Evolutionary conservation across 2,888 invertebrate species (phyloP).

Genomic region (Ichneumoninae sp.): DNA sequence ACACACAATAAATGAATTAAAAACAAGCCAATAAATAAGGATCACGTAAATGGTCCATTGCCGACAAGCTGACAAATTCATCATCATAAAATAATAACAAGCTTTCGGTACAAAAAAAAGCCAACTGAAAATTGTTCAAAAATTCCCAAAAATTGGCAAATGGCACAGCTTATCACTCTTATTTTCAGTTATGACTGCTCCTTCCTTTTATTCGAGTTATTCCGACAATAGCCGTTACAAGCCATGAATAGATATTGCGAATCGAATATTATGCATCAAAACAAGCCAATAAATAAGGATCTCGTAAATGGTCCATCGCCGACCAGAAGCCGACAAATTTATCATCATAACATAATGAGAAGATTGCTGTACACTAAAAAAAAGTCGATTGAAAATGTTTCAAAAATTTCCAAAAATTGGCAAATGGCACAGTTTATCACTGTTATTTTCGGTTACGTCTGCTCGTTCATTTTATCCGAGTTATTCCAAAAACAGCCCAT

Average conservation of each 20-base stretch:
- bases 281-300: slow-evolving; percentile 63
- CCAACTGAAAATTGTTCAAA: too few species aligned
- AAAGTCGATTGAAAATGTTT: too few species aligned
- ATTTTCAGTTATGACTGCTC: too few species aligned
- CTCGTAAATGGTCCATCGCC: slow-evolving; percentile 42
- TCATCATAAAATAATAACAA: neutral
- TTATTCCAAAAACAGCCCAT: neutral
- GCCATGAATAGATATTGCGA: neutral
- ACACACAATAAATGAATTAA: too few species aligned
- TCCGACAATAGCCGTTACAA: neutral
- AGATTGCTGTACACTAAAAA: too few species aligned
- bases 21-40: slow-evolving; percentile 65
- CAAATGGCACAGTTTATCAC: too few species aligned
- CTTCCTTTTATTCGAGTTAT: neutral
- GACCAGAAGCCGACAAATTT: slow-evolving; percentile 20
- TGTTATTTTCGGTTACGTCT: too few species aligned
- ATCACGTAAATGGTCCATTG: slow-evolving; percentile 51
- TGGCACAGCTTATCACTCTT: too few species aligned
- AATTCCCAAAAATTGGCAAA: too few species aligned
- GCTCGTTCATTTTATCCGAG: neutral
- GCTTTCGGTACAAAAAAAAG: too few species aligned
- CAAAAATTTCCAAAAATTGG: too few species aligned
- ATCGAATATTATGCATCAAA: slow-evolving; percentile 32
- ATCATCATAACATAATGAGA: neutral
- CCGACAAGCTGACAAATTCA: slow-evolving; percentile 12